Evolutionary conservation across 2,113 vertebrate genomes (phyloP).

Genomic region (Acrocephalus kingi): DNA sequence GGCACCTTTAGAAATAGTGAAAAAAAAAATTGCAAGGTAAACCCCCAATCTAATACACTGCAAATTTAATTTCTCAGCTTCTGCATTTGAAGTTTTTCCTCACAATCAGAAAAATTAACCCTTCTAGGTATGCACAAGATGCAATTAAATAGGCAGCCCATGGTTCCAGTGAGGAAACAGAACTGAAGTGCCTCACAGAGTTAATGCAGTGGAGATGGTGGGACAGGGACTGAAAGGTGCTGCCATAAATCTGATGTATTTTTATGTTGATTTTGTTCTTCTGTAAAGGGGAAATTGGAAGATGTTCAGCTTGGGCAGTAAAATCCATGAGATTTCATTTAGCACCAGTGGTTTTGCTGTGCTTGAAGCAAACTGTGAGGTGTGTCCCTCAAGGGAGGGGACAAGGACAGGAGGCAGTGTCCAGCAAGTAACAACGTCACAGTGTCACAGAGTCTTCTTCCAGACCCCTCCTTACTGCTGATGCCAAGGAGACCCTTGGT

Average conservation of each 20-base stretch:
- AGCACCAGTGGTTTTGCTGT: background rate
- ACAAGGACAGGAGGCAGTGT: background rate
- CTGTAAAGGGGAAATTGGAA: background rate
- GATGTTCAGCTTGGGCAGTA: background rate
- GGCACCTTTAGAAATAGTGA: background rate
- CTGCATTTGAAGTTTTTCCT: background rate
- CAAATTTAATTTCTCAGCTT: background rate
- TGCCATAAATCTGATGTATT: background rate
- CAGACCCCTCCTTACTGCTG: background rate
- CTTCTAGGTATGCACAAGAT: background rate
- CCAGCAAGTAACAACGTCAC: background rate
- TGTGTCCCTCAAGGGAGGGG: background rate
- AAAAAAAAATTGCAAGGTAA: background rate
- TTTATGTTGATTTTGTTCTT: background rate
- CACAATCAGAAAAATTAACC: background rate
- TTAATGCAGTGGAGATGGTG: background rate
- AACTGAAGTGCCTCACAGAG: background rate
- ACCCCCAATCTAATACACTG: background rate
- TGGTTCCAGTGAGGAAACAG: background rate
- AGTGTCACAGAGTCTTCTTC: background rate
- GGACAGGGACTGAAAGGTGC: background rate
- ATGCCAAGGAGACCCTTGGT: background rate
- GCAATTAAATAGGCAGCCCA: fast-evolving
- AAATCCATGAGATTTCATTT: background rate
- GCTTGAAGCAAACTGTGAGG: background rate